Evolutionary conservation across 2,888 invertebrate species (phyloP), one percentile per base, ranked within the genome.

Genomic region (Drosophila mulleri): DNA sequence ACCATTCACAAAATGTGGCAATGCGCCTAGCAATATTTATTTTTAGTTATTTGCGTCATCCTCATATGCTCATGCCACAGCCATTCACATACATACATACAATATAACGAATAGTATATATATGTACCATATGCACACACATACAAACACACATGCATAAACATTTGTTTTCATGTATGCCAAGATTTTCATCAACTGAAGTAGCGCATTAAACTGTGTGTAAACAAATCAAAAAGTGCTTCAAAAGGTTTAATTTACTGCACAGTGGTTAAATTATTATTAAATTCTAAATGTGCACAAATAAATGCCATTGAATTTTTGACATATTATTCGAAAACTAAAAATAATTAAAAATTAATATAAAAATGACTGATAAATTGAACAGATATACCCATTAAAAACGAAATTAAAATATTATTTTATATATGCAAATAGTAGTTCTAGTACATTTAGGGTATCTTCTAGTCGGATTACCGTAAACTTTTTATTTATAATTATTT

Each of bases 21-120:
- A 72, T 80, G 65, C 62, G 23, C 56, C 72, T 56, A 70, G 72
- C 66, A 66, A 75, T 73, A 77, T 89, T 86, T 91, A 91, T 91
- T 91, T 91, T 83, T 89, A 90, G 89, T 86, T 75, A 82, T 91
- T 91, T 91, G 91, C 91, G 91, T 91, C 91, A 91, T 91, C 80
- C 81, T 54, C 72, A 88, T 81, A 80, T 82, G 56, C 62, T 45
- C 66, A 62, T 78, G 73, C 73, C 60, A 65, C 76, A 76, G 16
- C 60, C 63, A 72, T 72, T 73, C 65, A 69, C 66, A 74, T 72
- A 69, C 61, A 70, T 72, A 48, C 62, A 73, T n/a, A n/a, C n/a
- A n/a, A n/a, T n/a, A n/a, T n/a, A 57, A 66, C 50, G 18, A 50
- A 8, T 50, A 35, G 58, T 66, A 68, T 47, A 32, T 48, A 44